Percentiles rank a stretch among this genome's conserved stretches.
Conservation (phyloP, 2,888 invertebrate species). For the Itoplectis maculator region DNA sequence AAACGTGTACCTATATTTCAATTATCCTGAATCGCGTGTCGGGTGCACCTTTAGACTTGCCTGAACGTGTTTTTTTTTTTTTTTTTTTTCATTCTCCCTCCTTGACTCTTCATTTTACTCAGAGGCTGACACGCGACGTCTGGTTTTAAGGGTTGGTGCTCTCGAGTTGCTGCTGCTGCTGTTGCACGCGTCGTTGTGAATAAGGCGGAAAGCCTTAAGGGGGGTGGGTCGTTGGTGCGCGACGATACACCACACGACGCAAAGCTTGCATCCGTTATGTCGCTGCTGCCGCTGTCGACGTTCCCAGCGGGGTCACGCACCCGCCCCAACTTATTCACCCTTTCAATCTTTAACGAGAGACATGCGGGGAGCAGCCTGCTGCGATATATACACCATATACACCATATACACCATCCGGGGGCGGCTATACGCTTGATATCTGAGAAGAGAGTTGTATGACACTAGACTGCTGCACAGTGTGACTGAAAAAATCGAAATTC, state of each 20-base stretch:
- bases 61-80: not conserved
- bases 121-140: slow-evolving; percentile 45
- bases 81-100: slow-evolving; percentile 8
- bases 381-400: not conserved
- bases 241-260: slow-evolving; percentile 22
- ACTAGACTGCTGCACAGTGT: not conserved
- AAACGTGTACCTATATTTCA: not conserved
- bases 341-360: slow-evolving; percentile 50
- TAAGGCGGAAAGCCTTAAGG: slow-evolving; percentile 37
- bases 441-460: not conserved
- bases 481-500: not conserved
- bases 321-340: slow-evolving; percentile 50
- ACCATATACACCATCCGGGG: too few species aligned
- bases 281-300: not conserved
- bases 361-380: slow-evolving; percentile 23
- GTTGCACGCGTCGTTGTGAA: slow-evolving; percentile 19
- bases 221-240: slow-evolving; percentile 31
- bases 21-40: not conserved
- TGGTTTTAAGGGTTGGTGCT: slow-evolving; percentile 50
- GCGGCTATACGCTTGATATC: not conserved
- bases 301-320: slow-evolving; percentile 21
- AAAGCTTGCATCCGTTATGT: slow-evolving; percentile 3
- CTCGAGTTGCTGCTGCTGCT: slow-evolving; percentile 19
- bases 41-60: not conserved
- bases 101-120: slow-evolving; percentile 13